Percentiles rank a stretch among this genome's conserved stretches.
Conservation (phyloP, 1,140 invertebrate genomes). For the Mactra quadrangularis region DNA sequence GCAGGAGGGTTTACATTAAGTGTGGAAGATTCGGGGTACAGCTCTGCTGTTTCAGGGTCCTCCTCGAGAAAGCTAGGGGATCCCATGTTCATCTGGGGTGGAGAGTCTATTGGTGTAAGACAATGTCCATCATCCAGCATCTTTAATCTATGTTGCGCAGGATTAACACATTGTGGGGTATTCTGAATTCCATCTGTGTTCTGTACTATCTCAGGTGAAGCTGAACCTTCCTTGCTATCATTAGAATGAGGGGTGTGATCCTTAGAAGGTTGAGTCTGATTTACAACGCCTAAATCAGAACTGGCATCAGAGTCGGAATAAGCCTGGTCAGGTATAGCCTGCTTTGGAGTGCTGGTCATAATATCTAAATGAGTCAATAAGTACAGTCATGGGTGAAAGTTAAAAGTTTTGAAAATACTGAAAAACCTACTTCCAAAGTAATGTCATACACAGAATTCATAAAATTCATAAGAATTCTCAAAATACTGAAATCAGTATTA, state of each 20-base stretch:
- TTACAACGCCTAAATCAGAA: not conserved
- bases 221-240: not conserved
- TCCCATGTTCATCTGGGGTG: not conserved
- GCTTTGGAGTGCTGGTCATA: conserved; percentile 51
- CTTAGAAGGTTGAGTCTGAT: not conserved
- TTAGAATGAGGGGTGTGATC: not conserved
- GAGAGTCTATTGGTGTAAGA: conserved; percentile 19
- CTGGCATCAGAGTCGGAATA: not conserved
- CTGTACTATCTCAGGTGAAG: not conserved
- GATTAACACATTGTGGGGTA: not conserved
- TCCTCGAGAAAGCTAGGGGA: conserved; percentile 11
- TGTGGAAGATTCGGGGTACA: conserved; percentile 12
- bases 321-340: not conserved
- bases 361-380: conserved; percentile 47
- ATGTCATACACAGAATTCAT: no score
- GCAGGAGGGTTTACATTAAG: conserved; percentile 4
- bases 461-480: no score
- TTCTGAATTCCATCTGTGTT: not conserved
- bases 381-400: no score
- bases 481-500: no score
- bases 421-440: no score
- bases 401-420: no score
- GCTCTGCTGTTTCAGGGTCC: not conserved
- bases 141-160: not conserved
- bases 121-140: not conserved